Evolutionary conservation across 64 coral and sea anemone species (phyloP).

Genomic region (Actinia tenebrosa): DNA sequence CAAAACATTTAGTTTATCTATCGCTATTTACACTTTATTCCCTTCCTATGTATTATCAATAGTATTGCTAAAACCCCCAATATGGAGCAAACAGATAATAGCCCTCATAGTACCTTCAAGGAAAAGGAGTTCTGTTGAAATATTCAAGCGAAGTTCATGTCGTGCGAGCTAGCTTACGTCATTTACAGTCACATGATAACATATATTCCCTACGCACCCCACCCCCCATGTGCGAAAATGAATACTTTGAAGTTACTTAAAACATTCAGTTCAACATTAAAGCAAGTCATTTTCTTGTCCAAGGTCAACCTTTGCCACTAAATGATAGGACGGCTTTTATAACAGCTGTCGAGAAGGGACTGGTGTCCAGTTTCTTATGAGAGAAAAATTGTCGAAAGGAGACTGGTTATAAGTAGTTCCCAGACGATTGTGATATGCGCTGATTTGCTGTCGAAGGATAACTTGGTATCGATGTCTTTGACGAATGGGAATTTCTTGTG

Average conservation of each 20-base stretch:
- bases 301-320: background rate
- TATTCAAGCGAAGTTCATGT: too few relatives aligned
- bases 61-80: background rate
- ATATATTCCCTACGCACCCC: background rate
- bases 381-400: background rate
- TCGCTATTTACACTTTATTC: background rate
- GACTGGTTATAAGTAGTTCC: background rate
- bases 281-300: background rate
- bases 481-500: constrained; percentile 27
- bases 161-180: background rate
- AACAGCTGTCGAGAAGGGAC: background rate
- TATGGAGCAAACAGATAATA: background rate
- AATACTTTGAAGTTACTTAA: background rate
- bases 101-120: too few relatives aligned
- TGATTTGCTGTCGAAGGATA: background rate
- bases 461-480: background rate
- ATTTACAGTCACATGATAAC: background rate
- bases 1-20: background rate
- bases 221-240: background rate
- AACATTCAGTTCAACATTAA: background rate
- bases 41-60: background rate
- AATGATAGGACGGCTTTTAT: background rate
- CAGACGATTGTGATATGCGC: background rate
- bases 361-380: background rate
- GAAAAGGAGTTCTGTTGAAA: too few relatives aligned